phyloP scores from a whole-genome alignment of 2,888 invertebrate genomes.

The Melanostoma mellinum region DNA sequence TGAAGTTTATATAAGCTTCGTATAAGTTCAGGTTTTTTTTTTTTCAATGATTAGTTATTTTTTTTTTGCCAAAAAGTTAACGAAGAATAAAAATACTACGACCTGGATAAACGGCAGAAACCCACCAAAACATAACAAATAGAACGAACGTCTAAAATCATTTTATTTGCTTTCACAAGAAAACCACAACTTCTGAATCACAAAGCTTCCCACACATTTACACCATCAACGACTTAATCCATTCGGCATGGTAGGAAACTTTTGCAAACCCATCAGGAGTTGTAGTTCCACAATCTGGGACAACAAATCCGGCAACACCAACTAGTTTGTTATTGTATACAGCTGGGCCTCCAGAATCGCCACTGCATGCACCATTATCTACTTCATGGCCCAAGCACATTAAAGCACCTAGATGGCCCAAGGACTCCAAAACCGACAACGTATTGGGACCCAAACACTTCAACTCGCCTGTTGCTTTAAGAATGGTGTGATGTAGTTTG shows the following conservation, averaged over 20 bases:
- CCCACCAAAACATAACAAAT: too few species aligned
- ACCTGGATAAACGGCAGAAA: too few species aligned
- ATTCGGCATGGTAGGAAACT: constrained; percentile 74
- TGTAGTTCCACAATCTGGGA: constrained; percentile 75
- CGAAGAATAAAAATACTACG: too few species aligned
- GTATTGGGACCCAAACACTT: constrained; percentile 74
- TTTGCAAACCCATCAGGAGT: constrained; percentile 79
- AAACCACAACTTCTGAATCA: too few species aligned
- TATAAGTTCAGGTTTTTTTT: too few species aligned
- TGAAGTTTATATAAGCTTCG: too few species aligned
- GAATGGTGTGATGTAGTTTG: constrained; percentile 75
- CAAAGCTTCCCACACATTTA: background rate
- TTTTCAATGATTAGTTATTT: too few species aligned
- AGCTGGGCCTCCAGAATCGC: constrained; percentile 80
- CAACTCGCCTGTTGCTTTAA: constrained; percentile 73
- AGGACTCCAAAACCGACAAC: constrained; percentile 7
- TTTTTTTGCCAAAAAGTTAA: too few species aligned
- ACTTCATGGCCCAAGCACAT: constrained; percentile 77
- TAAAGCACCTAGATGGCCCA: constrained; percentile 73
- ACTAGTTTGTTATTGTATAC: constrained; percentile 77
- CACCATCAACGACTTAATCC: constrained; percentile 75
- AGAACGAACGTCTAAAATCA: too few species aligned
- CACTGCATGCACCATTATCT: constrained; percentile 77
- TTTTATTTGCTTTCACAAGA: too few species aligned
- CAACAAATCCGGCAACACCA: constrained; percentile 78